Percentiles rank a stretch among this genome's conserved stretches.
Evolutionary conservation across 2,113 vertebrate species (phyloP).

Genomic region (Crotalus horridus): DNA sequence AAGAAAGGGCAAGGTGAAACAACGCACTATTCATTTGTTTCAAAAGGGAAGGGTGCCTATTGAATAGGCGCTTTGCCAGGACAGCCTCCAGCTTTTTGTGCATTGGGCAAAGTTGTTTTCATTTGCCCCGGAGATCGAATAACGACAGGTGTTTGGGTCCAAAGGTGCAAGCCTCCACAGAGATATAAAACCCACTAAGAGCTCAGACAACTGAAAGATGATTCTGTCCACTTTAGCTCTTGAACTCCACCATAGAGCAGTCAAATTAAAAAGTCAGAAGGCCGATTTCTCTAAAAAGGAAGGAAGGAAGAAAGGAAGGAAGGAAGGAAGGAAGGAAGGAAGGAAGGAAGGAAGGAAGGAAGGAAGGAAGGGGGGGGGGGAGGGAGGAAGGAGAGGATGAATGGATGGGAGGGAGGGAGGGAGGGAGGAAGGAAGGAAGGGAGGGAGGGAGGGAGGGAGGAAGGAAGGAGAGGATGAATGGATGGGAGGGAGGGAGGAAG

Average conservation of each 20-base stretch:
- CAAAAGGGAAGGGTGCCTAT: not conserved
- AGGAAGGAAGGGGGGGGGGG: not conserved
- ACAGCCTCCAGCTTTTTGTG: not conserved
- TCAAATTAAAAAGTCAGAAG: not conserved
- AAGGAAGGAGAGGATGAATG: fast-evolving
- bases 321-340: not conserved
- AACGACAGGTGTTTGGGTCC: not conserved
- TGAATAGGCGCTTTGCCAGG: not conserved
- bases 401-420: not conserved
- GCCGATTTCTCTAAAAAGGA: not conserved
- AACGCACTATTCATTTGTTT: not conserved
- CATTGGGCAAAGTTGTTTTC: not conserved
- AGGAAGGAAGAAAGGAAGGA: not conserved
- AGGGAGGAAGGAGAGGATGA: too few relatives aligned
- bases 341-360: not conserved
- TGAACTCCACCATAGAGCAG: not conserved
- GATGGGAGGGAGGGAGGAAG: not conserved
- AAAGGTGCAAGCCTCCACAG: not conserved
- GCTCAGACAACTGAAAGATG: not conserved
- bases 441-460: too few relatives aligned
- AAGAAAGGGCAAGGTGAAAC: not conserved
- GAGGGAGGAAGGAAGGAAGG: not conserved
- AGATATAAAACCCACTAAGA: not conserved
- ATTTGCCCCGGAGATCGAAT: not conserved
- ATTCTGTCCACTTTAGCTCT: not conserved